phyloP scores from a whole-genome alignment of 2,113 vertebrate genomes.

The Ceuthmochares aereus region DNA sequence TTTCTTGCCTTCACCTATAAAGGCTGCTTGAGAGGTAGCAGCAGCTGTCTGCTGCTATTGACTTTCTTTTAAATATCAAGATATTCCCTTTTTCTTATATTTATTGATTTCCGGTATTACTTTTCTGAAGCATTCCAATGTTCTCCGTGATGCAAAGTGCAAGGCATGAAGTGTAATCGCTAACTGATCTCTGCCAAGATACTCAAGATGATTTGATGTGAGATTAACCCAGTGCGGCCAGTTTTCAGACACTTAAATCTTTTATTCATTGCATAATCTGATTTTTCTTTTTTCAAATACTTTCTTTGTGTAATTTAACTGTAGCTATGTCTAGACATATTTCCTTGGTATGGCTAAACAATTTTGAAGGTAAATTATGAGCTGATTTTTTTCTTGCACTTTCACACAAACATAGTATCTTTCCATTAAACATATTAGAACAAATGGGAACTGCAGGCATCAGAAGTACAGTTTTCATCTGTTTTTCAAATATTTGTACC shows the following conservation, averaged over 20 bases:
- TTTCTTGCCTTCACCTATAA: not conserved
- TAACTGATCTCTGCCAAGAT: not conserved
- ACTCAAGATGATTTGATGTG: not conserved
- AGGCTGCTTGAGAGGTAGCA: not conserved
- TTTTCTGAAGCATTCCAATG: not conserved
- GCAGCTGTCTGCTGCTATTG: not conserved
- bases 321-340: slow-evolving; percentile 63
- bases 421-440: slow-evolving; percentile 25
- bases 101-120: not conserved
- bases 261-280: slow-evolving; percentile 29
- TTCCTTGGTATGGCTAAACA: slow-evolving; percentile 70
- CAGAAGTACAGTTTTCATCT: not conserved
- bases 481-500: not conserved
- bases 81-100: not conserved
- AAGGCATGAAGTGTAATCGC: not conserved
- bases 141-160: not conserved
- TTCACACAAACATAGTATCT: slow-evolving; percentile 37
- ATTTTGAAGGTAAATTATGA: slow-evolving; percentile 64
- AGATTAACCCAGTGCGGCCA: not conserved
- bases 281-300: slow-evolving; percentile 15
- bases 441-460: slow-evolving; percentile 45
- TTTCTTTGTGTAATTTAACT: slow-evolving; percentile 58
- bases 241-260: slow-evolving; percentile 34
- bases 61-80: not conserved
- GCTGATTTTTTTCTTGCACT: slow-evolving; percentile 21